Percentiles rank a stretch among this genome's conserved stretches.
These are phyloP conservation scores for Lepidostoma basale DNA, from an alignment of 1,140 invertebrate genomes.

Conservation along the genomic window DNA sequence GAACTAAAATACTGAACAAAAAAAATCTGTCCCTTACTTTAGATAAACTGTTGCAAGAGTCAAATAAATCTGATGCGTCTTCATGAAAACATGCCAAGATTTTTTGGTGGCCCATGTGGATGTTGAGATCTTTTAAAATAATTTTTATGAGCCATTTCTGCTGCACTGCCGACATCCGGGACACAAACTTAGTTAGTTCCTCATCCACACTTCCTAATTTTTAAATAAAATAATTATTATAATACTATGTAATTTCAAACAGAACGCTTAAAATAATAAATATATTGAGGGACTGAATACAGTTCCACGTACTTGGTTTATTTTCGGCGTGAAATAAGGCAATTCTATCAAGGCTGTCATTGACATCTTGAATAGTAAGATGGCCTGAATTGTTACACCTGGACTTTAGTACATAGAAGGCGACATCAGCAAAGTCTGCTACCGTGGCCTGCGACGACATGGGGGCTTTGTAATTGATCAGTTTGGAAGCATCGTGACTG, in stretches of 20 bases:
- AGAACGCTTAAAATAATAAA: background rate
- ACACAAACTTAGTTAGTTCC: slow-evolving; percentile 62
- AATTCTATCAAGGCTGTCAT: slow-evolving; percentile 73
- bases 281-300: background rate
- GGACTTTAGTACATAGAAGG: slow-evolving; percentile 71
- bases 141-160: slow-evolving; percentile 90
- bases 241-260: background rate
- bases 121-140: slow-evolving; percentile 81
- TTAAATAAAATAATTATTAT: background rate
- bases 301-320: slow-evolving; percentile 53
- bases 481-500: slow-evolving; percentile 61
- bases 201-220: slow-evolving; percentile 58
- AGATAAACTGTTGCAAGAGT: slow-evolving; percentile 72
- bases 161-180: slow-evolving; percentile 71
- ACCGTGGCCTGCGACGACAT: slow-evolving; percentile 27
- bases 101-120: slow-evolving; percentile 72
- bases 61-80: slow-evolving; percentile 79
- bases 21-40: slow-evolving; percentile 59
- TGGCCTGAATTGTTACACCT: slow-evolving; percentile 61
- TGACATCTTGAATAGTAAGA: slow-evolving; percentile 69
- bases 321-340: slow-evolving; percentile 63
- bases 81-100: slow-evolving; percentile 77
- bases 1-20: slow-evolving; percentile 18
- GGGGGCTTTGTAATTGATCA: slow-evolving; percentile 59
- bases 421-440: slow-evolving; percentile 75